Evolutionary conservation across 2,113 vertebrate species (phyloP).

Genomic region (Tenrec ecaudatus): DNA sequence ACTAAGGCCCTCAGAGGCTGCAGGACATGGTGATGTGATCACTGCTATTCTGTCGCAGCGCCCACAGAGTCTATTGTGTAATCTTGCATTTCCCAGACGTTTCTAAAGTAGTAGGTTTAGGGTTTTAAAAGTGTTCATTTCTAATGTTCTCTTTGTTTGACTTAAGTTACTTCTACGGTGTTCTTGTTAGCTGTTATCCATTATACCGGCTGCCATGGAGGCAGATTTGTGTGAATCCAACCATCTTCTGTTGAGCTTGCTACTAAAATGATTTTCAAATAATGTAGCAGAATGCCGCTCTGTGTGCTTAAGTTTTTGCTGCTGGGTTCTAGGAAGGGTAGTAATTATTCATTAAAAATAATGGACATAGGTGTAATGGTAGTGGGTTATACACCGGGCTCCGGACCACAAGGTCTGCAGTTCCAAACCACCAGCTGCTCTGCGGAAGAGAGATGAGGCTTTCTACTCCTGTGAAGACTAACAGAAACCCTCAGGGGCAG

Average conservation of each 20-base stretch:
- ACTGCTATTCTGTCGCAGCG: too few relatives aligned
- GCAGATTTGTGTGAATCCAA: background rate
- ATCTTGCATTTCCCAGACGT: background rate
- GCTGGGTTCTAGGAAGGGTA: conserved; percentile 12
- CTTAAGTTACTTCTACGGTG: background rate
- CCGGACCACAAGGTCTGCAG: too few relatives aligned
- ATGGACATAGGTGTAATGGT: too few relatives aligned
- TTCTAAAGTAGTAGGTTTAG: background rate
- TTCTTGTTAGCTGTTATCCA: background rate
- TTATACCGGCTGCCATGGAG: background rate
- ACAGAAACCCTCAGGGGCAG: too few relatives aligned
- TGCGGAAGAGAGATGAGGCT: too few relatives aligned
- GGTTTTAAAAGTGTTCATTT: background rate
- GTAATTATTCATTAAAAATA: background rate
- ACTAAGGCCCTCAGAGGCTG: background rate
- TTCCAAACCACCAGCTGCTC: too few relatives aligned
- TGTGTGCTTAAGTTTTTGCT: background rate
- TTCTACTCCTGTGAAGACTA: too few relatives aligned
- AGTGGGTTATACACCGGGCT: too few relatives aligned
- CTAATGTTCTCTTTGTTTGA: background rate
- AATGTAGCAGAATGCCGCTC: background rate
- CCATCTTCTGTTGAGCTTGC: background rate
- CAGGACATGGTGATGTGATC: too few relatives aligned
- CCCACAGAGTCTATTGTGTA: too few relatives aligned
- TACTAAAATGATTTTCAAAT: background rate